phyloP scores from a whole-genome alignment of 2,888 invertebrate species.

The Perithous albicinctus region DNA sequence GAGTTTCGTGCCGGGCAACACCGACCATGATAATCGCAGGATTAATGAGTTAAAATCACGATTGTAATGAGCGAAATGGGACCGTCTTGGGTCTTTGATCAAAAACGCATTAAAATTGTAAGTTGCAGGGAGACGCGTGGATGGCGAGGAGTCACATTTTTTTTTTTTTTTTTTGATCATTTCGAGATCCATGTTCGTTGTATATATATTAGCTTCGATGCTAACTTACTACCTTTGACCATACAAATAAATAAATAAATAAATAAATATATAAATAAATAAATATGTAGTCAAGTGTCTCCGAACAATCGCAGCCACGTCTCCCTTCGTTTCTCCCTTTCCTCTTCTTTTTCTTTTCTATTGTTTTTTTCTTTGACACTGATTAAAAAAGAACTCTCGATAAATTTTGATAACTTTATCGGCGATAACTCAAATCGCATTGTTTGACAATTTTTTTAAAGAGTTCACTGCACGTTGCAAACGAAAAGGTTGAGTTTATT shows the following conservation, averaged over 20 bases:
- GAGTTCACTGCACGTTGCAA: too few species aligned
- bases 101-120: constrained; percentile 47
- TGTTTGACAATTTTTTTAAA: background rate
- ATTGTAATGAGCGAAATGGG: constrained; percentile 30
- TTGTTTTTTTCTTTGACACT: constrained; percentile 6
- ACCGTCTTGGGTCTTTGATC: constrained; percentile 12
- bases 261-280: constrained; percentile 50
- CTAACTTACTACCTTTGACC: background rate
- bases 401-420: background rate
- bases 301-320: constrained; percentile 33
- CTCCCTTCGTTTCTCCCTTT: constrained; percentile 42
- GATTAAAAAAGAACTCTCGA: background rate
- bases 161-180: background rate
- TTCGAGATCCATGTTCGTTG: constrained; percentile 7
- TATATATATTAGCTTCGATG: background rate
- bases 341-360: constrained; percentile 22
- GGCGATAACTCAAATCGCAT: background rate
- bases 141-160: constrained; percentile 21
- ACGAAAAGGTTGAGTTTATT: too few species aligned
- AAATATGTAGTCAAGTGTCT: constrained; percentile 52
- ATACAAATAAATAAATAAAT: constrained; percentile 30
- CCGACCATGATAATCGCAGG: constrained; percentile 34
- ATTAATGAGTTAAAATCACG: constrained; percentile 34
- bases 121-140: constrained; percentile 38
- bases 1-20: constrained; percentile 50